phyloP scores from a whole-genome alignment of 1,140 invertebrate genomes.

The Diorhabda carinulata region DNA sequence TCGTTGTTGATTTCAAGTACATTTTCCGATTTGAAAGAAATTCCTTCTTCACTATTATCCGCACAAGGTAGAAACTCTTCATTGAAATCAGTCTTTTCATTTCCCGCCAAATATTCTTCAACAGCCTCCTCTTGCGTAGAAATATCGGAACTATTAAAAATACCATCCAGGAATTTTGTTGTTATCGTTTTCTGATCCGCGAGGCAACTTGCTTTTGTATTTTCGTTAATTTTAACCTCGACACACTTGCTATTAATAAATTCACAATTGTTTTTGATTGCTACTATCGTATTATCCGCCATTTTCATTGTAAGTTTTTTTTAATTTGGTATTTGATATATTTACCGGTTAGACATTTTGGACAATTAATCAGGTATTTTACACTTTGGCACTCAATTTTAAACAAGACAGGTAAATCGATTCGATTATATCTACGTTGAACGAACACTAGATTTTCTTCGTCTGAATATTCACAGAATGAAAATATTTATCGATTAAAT shows the following conservation, averaged over 20 bases:
- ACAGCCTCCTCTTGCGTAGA: slow-evolving; percentile 30
- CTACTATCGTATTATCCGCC: slow-evolving; percentile 26
- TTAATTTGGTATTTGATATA: not conserved
- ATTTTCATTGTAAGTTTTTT: slow-evolving; percentile 26
- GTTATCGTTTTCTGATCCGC: not conserved
- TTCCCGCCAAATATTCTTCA: slow-evolving; percentile 34
- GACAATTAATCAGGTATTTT: not conserved
- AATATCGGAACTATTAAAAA: slow-evolving; percentile 15
- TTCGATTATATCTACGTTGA: not conserved
- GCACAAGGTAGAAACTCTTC: slow-evolving; percentile 23
- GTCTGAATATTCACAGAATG: not conserved
- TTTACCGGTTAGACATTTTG: not conserved
- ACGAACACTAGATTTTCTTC: not conserved
- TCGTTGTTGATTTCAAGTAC: slow-evolving; percentile 14
- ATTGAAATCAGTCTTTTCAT: slow-evolving; percentile 18
- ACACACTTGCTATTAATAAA: slow-evolving; percentile 32
- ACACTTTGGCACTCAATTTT: too few relatives aligned
- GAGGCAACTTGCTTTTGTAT: slow-evolving; percentile 14
- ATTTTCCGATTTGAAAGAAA: slow-evolving; percentile 13
- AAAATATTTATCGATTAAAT: slow-evolving; percentile 3
- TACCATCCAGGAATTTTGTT: slow-evolving; percentile 19
- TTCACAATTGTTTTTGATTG: slow-evolving; percentile 29
- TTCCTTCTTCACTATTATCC: slow-evolving; percentile 23
- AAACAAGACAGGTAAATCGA: too few relatives aligned
- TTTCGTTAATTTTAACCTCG: slow-evolving; percentile 22